Evolutionary conservation across 2,797 vertebrate genomes (phyloP), one percentile per base, ranked within the genome.

Genomic region (Semotilus atromaculatus): DNA sequence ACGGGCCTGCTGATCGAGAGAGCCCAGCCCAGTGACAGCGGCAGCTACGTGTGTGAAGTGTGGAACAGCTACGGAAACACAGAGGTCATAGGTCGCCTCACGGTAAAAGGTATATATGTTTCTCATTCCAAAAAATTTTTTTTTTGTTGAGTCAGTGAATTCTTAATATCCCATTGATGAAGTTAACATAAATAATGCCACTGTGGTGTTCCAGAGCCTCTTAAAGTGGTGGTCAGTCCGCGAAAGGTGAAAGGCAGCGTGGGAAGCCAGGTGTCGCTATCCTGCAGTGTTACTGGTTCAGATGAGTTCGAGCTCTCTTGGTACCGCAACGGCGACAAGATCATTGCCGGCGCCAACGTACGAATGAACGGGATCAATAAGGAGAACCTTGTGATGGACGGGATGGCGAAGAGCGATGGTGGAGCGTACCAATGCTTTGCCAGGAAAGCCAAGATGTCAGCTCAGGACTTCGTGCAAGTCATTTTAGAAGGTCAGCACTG

Each of bases 381-480:
- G 5, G 98, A 99, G 92, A 98, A 96, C 92, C 97, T 99, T 62
- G 95, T 98, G 87, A 99, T 99, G 96, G 98, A 99, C 36, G 98
- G 97, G 87, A 98, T 99, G 97, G 97, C 96, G 11, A 99, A 97
- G 94, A 99, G 98, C 3, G 98, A 99, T 0, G 98, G 97, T 0
- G 98, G 98, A 2, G 97, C 97, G 0, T 99, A 99, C 94, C 98
- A 99, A 92, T 99, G 98, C 92, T 99, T 99, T 13, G 96, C 97
- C 87, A 96, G 97, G 87, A 97, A 97, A 88, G 96, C 95, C 90
- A 98, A 97, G 91, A 97, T 98, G 95, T 99, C 98, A 0, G 98
- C 98, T 66, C 98, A 99, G 92, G 98, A 99, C 92, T 97, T 97
- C 84, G 98, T 98, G 89, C 97, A 98, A 91, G 98, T 99, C 94